These are phyloP conservation scores for Graphium colonna DNA, from an alignment of 2,888 invertebrate species.

Conservation along the genomic window DNA sequence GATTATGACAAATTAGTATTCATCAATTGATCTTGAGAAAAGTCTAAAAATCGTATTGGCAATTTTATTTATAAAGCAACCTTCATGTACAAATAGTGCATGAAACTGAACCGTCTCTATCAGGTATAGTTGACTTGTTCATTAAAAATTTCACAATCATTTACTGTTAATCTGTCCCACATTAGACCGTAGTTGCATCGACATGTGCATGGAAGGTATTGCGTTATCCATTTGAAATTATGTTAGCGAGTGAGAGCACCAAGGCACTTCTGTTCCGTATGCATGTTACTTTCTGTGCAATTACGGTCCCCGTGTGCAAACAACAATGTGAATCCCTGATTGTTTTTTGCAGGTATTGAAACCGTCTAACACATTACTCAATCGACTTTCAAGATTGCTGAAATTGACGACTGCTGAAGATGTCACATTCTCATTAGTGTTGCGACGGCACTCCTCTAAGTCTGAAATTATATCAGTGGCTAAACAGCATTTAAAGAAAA, in stretches of 20 bases:
- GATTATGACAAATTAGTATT: constrained; percentile 1
- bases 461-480: constrained; percentile 87
- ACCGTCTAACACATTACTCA: constrained; percentile 89
- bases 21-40: neutral
- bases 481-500: constrained; percentile 88
- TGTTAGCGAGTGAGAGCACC: constrained; percentile 7
- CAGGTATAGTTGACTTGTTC: constrained; percentile 21
- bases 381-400: constrained; percentile 91
- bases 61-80: constrained; percentile 3
- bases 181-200: constrained; percentile 17
- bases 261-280: constrained; percentile 10
- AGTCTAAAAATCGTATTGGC: neutral
- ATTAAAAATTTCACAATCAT: constrained; percentile 14
- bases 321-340: constrained; percentile 23
- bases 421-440: constrained; percentile 92
- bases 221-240: constrained; percentile 1
- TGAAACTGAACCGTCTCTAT: constrained; percentile 12
- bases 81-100: constrained; percentile 22
- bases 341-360: constrained; percentile 85
- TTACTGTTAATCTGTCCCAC: constrained; percentile 5
- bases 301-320: constrained; percentile 25
- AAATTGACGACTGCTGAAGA: constrained; percentile 94
- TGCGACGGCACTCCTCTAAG: constrained; percentile 89
- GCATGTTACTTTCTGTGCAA: constrained; percentile 25
- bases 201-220: constrained; percentile 18